phyloP scores from a whole-genome alignment of 2,888 invertebrate species.

The Dyspetes luteomarginatus region DNA sequence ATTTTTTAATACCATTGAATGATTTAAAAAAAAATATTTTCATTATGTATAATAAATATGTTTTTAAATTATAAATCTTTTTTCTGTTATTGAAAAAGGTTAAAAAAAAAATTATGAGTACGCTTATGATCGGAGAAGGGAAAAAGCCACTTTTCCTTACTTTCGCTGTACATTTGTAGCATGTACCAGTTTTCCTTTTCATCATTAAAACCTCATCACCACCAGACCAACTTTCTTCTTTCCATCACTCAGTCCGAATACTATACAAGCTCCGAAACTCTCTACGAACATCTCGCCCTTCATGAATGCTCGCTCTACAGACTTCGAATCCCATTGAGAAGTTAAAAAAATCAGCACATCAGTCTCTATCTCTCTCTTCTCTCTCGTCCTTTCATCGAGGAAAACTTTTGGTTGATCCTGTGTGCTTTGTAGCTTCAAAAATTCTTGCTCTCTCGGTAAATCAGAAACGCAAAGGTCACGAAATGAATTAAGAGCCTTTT shows the following conservation, averaged over 20 bases:
- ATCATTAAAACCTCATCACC: conserved; percentile 34
- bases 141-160: not conserved
- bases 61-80: no score
- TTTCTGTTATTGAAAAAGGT: not conserved
- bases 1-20: no score
- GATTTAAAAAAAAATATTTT: not conserved
- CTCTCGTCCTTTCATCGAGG: not conserved
- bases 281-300: not conserved
- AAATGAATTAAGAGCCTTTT: conserved; percentile 15
- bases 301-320: not conserved
- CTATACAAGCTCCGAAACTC: conserved; percentile 21
- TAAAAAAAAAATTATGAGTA: not conserved
- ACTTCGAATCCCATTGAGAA: conserved; percentile 45
- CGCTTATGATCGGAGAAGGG: no score
- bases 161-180: not conserved
- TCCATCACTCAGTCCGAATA: conserved; percentile 5
- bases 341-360: conserved; percentile 35
- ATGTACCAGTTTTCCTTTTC: conserved; percentile 5
- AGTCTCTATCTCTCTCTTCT: conserved; percentile 19
- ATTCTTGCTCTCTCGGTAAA: not conserved
- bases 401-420: conserved; percentile 26
- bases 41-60: no score
- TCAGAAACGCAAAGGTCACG: conserved; percentile 25
- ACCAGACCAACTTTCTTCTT: conserved; percentile 31
- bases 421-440: conserved; percentile 1